Conservation (phyloP, 2,113 vertebrate species). For the Tachysurus vachellii region DNA sequence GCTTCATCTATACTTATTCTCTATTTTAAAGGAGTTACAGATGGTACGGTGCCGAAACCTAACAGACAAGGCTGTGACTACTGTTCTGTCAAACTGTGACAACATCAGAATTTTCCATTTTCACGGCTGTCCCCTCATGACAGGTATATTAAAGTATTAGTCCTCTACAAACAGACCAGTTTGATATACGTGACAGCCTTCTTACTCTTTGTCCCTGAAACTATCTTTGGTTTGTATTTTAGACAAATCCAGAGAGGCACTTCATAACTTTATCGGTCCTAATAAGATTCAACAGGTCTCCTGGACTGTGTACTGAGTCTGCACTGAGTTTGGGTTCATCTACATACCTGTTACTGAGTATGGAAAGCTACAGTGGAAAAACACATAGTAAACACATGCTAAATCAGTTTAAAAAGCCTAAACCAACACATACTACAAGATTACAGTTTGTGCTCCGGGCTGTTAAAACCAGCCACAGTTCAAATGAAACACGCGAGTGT, state of each 20-base stretch:
- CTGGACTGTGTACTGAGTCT: constrained; percentile 81
- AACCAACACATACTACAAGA: not conserved
- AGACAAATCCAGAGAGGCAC: constrained; percentile 79
- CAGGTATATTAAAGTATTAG: constrained; percentile 68
- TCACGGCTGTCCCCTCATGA: constrained; percentile 82
- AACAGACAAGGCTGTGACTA: constrained; percentile 79
- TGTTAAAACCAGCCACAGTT: not conserved
- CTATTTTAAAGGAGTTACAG: constrained; percentile 76
- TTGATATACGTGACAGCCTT: not conserved
- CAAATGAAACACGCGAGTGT: not conserved
- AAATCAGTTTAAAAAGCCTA: not conserved
- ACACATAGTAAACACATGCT: not conserved
- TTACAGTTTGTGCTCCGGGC: not conserved
- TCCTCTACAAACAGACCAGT: not conserved
- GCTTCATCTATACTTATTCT: constrained; percentile 23
- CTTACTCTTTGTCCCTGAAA: not conserved
- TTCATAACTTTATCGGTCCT: constrained; percentile 75
- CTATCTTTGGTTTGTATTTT: constrained; percentile 36
- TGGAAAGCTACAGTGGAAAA: not conserved
- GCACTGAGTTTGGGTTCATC: not conserved
- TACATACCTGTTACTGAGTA: not conserved
- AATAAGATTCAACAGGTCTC: constrained; percentile 83
- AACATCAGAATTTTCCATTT: constrained; percentile 82
- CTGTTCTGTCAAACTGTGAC: constrained; percentile 77
- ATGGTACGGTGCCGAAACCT: constrained; percentile 80